Evolutionary conservation across 2,888 invertebrate species (phyloP), one percentile per base, ranked within the genome.

Genomic region (Sthenelais limicola): DNA sequence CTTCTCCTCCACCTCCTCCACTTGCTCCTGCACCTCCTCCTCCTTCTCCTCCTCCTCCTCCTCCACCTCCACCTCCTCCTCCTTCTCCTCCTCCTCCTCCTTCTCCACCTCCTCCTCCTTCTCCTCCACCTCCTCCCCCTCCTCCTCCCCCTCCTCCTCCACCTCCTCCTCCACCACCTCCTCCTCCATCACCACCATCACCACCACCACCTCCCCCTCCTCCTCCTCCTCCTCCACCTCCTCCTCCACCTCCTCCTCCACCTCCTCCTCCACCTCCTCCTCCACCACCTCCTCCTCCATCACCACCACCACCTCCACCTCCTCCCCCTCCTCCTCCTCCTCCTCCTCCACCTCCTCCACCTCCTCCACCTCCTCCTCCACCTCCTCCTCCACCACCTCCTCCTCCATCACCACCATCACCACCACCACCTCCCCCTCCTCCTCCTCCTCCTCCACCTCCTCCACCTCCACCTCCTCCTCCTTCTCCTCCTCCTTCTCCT

Each of bases 321-420:
- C n/a, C 47, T 43, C n/a, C 47, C n/a, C n/a, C 47, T 43, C n/a
- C 47, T 43, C n/a, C 47, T 43, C n/a, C 47, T 43, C n/a, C 47
- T 43, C n/a, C 47, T 43, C n/a, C 47, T 43, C n/a, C 47, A 15
- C n/a, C 47, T 43, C n/a, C 47, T 43, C n/a, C 47, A 15, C n/a
- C 47, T 43, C n/a, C 47, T 43, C n/a, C 47, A 15, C n/a, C 47
- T 43, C n/a, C 47, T 43, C n/a, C 47, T 43, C n/a, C 47, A 15
- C n/a, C 47, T 43, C 68, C 68, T 73, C 68, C 38, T 33, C 54
- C 47, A 3, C 47, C 35, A 52, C 47, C 52, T 68, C 56, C 32
- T 48, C 24, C 0, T 3, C 35, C n/a, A n/a, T n/a, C n/a, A n/a
- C n/a, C n/a, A n/a, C n/a, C n/a, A n/a, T n/a, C n/a, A n/a, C n/a